Base-by-base conservation (phyloP, 2,888 invertebrate species). In the Latrodectus elegans region DNA sequence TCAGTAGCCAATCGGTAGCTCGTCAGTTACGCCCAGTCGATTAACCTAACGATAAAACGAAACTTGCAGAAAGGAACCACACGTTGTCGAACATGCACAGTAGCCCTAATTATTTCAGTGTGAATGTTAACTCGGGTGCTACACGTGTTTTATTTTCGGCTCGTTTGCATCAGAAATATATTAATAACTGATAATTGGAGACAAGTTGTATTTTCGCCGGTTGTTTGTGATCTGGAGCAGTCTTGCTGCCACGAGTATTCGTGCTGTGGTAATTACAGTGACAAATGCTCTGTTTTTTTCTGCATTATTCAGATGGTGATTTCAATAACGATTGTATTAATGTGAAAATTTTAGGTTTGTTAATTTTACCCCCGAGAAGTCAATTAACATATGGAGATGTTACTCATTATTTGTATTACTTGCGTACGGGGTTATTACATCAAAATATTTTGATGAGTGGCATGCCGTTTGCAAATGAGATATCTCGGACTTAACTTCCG, bases 1-100 rank as follows among this genome's bases (percentile, higher is more conserved):
- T 75, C 82, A 55, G 82, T 75, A 82, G 75, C 82, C 82, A 82
- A 82, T 82, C 75, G 70, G 68, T 51, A 55, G 60, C 68, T 53
- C 11, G 53, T 65, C 60, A 17, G 67, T 55, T n/a, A 82, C 82
- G 82, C 82, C 82, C 82, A 74, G 75, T 68, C 82, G 74, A 82
- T 82, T 82, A 82, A 67, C 49, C 10, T 51, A 52, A 52, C 26
- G 52, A 75, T 55, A 74, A 68, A 75, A 53, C 17, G 11, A 15
- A 38, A 6, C 67, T 17, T 26, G 67, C 74, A 68, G 68, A 70
- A 82, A 82, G 68, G 74, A 68, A 75, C 82, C 82, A 82, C 22
- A 0, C 9, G 22, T 12, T 38, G 38, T 38, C 38, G 38, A 38
- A 38, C 4, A 38, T 38, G 38, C 38, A 38, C 38, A 38, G 38